Base-by-base conservation (phyloP, 2,888 invertebrate genomes). In the Diaprepes abbreviatus region DNA sequence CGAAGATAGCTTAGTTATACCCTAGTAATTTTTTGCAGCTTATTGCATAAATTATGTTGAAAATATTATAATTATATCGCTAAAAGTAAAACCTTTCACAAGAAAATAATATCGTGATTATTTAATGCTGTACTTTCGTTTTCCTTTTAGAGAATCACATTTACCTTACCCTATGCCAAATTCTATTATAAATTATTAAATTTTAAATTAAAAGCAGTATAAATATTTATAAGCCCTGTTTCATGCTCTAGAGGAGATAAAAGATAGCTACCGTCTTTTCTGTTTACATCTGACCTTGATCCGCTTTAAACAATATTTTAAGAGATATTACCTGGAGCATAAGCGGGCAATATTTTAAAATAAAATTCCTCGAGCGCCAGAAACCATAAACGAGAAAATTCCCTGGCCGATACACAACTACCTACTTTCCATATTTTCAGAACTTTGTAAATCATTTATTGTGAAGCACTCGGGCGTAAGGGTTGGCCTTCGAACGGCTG, bases 391-490 rank as follows among this genome's bases (percentile, higher is more conserved):
- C 40, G n/a, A 50, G 50, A 55, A 55, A 69, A 69, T 65, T 70
- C 70, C 70, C 70, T 38, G 59, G 65, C 35, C 70, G 55, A 66
- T 70, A 66, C 62, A 66, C 70, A 77, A 77, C 78, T 79, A 80
- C 78, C 79, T 78, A 79, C 79, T 80, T 80, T 81, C 79, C 79
- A 79, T 80, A 80, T 81, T 80, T 80, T 79, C 78, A 77, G 77
- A 77, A 77, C 72, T 76, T 74, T 77, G 68, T 63, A 68, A 68
- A 63, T 68, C 63, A 63, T 68, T 63, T 63, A 68, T 63, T 48
- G 67, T 68, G 57, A 48, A 68, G 62, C 55, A 48, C 55, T 67
- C 67, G 40, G 62, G 62, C 62, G 62, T 68, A 62, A 68, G 67
- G 70, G 70, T n/a, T 57, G 58, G 40, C 50, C 58, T 50, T 33